Evolutionary conservation across 2,113 vertebrate genomes (phyloP).

Genomic region (Albula goreensis): DNA sequence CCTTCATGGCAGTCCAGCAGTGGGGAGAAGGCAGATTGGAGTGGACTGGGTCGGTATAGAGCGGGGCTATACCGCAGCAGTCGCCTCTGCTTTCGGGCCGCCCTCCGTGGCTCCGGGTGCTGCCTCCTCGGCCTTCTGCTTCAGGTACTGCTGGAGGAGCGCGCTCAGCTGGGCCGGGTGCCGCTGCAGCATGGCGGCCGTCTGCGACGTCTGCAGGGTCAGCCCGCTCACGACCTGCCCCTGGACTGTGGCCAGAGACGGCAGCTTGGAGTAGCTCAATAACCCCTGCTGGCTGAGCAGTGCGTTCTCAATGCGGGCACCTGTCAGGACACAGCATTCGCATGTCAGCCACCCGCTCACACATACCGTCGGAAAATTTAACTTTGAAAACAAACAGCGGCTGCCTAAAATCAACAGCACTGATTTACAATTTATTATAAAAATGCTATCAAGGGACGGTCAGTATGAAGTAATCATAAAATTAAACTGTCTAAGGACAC

Average conservation of each 20-base stretch:
- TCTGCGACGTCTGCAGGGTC: conserved; percentile 69
- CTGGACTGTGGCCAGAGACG: conserved; percentile 62
- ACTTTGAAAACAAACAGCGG: neutral
- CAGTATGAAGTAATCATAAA: neutral
- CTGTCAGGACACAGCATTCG: conserved; percentile 57
- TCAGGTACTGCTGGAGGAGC: conserved; percentile 79
- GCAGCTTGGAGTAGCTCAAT: conserved; percentile 78
- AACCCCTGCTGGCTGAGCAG: conserved; percentile 83
- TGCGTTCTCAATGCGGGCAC: conserved; percentile 80
- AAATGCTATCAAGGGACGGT: neutral
- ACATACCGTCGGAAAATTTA: neutral
- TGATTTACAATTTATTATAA: neutral
- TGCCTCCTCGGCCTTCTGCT: conserved; percentile 54
- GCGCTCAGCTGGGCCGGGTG: conserved; percentile 69
- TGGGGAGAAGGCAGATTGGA: neutral
- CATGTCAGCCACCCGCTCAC: neutral
- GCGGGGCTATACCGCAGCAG: conserved; percentile 39
- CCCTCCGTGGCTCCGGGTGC: neutral
- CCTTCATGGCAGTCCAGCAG: neutral
- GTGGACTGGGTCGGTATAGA: no score
- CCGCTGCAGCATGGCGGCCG: conserved; percentile 69
- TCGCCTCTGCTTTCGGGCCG: conserved; percentile 38
- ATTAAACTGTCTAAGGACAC: no score
- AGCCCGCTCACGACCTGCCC: conserved; percentile 77
- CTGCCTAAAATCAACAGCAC: neutral